Conservation (phyloP, 2,797 vertebrate genomes). For the Coccyzus lansbergi region DNA sequence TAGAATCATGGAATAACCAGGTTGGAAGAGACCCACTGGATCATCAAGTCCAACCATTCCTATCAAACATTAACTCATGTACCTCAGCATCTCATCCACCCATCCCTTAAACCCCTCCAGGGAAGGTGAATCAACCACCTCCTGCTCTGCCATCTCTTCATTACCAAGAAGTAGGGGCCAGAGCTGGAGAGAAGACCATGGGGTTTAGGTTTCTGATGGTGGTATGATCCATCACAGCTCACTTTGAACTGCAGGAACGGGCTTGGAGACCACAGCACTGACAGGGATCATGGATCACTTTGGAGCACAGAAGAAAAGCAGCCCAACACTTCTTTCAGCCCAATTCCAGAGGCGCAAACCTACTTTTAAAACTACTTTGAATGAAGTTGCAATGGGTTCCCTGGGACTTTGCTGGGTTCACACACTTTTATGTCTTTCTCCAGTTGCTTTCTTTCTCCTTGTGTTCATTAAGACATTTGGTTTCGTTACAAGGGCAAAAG, state of each 20-base stretch:
- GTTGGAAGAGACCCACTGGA: no score
- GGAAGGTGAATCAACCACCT: no score
- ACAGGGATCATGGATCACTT: not conserved
- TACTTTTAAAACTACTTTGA: slow-evolving; percentile 5
- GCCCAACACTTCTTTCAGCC: not conserved
- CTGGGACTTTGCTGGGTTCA: not conserved
- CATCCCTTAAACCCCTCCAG: no score
- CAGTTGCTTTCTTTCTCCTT: slow-evolving; percentile 45
- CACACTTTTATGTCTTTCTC: slow-evolving; percentile 21
- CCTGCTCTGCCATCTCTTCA: not conserved
- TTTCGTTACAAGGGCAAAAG: slow-evolving; percentile 41
- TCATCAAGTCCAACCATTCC: no score
- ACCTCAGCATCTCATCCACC: no score
- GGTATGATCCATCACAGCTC: not conserved
- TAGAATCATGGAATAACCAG: no score
- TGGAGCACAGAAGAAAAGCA: not conserved
- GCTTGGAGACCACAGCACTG: slow-evolving; percentile 14
- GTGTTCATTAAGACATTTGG: slow-evolving; percentile 49
- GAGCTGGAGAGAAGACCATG: not conserved
- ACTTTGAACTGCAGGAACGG: not conserved
- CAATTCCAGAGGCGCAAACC: not conserved
- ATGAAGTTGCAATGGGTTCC: not conserved
- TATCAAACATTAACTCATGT: no score
- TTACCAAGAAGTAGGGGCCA: not conserved
- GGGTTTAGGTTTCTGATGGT: not conserved